Evolutionary conservation across 2,113 vertebrate species (phyloP).

Genomic region (Callipepla squamata): DNA sequence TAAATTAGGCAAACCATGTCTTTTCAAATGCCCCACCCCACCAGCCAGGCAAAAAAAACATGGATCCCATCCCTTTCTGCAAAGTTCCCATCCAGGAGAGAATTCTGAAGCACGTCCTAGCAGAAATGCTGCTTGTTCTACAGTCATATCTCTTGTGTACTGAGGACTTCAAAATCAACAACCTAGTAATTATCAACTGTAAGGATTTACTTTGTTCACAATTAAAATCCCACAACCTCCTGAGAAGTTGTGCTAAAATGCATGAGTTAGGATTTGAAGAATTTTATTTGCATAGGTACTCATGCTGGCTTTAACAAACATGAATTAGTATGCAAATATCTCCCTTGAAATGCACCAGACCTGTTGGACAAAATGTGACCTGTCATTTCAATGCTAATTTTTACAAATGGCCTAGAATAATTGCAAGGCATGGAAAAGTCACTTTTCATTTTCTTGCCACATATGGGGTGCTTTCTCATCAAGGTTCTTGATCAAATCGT

Average conservation of each 20-base stretch:
- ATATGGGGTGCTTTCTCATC: neutral
- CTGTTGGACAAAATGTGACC: accelerated
- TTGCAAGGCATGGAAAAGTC: neutral
- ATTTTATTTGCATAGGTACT: neutral
- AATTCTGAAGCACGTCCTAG: neutral
- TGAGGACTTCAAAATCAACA: neutral
- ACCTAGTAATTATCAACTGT: neutral
- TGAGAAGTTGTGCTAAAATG: neutral
- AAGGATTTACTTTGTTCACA: neutral
- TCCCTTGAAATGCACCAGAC: neutral
- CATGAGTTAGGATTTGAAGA: neutral
- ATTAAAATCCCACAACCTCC: neutral
- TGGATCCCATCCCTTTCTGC: neutral
- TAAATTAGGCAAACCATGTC: neutral
- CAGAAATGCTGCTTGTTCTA: neutral
- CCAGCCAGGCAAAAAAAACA: neutral
- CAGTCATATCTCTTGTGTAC: accelerated
- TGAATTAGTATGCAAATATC: neutral
- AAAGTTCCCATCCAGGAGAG: neutral
- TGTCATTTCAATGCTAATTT: neutral
- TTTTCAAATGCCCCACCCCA: neutral
- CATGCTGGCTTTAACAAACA: neutral
- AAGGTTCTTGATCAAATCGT: neutral
- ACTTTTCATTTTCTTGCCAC: neutral
- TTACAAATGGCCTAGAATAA: neutral